Base-by-base conservation (phyloP, 2,888 invertebrate genomes). In the Poecilus cupreus region DNA sequence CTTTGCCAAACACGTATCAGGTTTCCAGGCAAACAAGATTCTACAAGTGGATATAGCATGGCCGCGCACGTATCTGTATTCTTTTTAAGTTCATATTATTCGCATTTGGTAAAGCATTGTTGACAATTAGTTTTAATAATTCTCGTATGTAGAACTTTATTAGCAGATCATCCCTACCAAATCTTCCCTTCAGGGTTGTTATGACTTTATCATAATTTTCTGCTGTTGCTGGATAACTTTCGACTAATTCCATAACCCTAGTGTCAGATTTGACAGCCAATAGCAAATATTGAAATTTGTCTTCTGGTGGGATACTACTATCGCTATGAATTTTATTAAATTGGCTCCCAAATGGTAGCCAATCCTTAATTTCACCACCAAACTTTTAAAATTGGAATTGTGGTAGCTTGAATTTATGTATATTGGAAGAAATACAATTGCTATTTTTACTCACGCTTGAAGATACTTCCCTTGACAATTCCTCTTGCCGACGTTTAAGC, bases 101-200 rank as follows among this genome's bases (percentile, higher is more conserved):
- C 77, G 11, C 51, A 39, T 20, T 81, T 32, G 32, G 80, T 8
- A 79, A 5, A 20, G 84, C 78, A 51, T 84, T 85, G 20, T 83
- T 83, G 10, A 87, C 60, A 16, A 87, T 84, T 37, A 87, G 49
- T 60, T 84, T 83, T 24, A 87, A 72, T 8, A 87, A 64, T 74
- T 87, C 86, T 16, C 86, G 70, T 2, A 86, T 84, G 79, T 87
- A 86, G 13, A 85, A 84, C 74, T 87, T 86, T 13, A 86, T 83
- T 32, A 85, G 83, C n/a, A 87, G 64, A 49, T 86, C 86, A 18
- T 86, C 83, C 13, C 51, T 51, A 18, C 18, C 51, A 16, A 51
- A 51, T 51, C 18, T 51, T 16, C 18, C 18, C 11, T 51, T 51
- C 4, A 51, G 51, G 18, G 20, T 51, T 20, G 20, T 18, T 51